phyloP scores from a whole-genome alignment of 1,140 invertebrate species.

The Saccostrea echinata region DNA sequence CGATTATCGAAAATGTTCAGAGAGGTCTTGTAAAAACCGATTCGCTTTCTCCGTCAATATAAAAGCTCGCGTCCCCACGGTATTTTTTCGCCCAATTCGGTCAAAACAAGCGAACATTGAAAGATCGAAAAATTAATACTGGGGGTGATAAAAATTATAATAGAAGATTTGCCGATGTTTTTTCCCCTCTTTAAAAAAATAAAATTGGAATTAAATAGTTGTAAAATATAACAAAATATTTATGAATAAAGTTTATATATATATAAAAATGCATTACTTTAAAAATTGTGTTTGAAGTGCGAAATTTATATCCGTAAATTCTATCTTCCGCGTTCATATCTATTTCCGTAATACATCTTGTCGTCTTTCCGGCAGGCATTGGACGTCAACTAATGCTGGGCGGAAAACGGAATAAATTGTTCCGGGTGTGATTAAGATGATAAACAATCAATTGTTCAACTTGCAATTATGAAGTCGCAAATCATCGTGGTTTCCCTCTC shows the following conservation, averaged over 20 bases:
- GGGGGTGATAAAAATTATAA: background rate
- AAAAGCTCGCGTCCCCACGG: background rate
- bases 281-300: background rate
- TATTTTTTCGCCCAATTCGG: background rate
- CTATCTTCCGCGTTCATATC: conserved; percentile 16
- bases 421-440: conserved; percentile 36
- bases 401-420: conserved; percentile 37
- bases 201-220: background rate
- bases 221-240: background rate
- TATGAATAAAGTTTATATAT: background rate
- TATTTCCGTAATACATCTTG: conserved; percentile 39
- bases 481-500: background rate
- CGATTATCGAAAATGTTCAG: conserved; percentile 18
- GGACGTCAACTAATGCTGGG: conserved; percentile 15
- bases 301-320: conserved; percentile 3
- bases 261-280: background rate
- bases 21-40: conserved; percentile 15
- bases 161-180: background rate
- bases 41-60: conserved; percentile 24
- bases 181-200: background rate
- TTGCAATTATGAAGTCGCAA: background rate
- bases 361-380: conserved; percentile 39
- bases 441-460: conserved; percentile 37
- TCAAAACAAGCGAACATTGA: background rate
- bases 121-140: background rate